These are phyloP conservation scores for Lasioglossum malachurum DNA, from an alignment of 2,888 invertebrate genomes.

Conservation along the genomic window DNA sequence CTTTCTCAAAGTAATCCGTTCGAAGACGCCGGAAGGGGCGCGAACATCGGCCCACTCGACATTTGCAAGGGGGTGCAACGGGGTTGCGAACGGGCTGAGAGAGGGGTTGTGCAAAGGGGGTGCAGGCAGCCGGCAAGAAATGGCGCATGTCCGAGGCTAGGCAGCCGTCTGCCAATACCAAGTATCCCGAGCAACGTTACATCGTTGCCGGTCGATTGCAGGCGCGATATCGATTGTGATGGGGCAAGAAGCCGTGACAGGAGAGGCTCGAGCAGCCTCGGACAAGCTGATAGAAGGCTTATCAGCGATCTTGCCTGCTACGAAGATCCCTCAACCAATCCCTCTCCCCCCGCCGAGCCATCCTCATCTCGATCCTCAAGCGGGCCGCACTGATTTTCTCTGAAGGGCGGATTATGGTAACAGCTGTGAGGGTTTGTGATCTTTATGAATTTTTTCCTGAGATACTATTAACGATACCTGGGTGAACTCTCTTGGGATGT, in stretches of 20 bases:
- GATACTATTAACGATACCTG: neutral
- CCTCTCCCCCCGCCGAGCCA: neutral
- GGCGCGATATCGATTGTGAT: slow-evolving; percentile 63
- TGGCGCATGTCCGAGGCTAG: slow-evolving; percentile 55
- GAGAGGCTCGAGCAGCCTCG: slow-evolving; percentile 12
- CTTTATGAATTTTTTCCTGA: neutral
- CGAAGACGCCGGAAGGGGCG: neutral
- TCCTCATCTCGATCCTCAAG: neutral
- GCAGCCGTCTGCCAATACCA: slow-evolving; percentile 69
- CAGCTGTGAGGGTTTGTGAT: neutral
- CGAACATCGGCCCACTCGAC: slow-evolving; percentile 17
- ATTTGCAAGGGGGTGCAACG: slow-evolving; percentile 40
- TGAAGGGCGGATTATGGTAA: neutral
- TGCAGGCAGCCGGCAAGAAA: slow-evolving; percentile 42
- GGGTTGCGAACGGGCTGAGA: neutral
- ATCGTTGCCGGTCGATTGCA: slow-evolving; percentile 71
- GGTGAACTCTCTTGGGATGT: no score
- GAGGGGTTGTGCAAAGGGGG: neutral
- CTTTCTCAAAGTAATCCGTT: slow-evolving; percentile 28
- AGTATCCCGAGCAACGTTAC: slow-evolving; percentile 60
- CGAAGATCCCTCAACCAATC: slow-evolving; percentile 35
- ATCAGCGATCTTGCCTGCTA: slow-evolving; percentile 32
- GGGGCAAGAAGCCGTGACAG: slow-evolving; percentile 46
- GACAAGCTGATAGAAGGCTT: slow-evolving; percentile 42
- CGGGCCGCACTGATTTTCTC: neutral